These are phyloP conservation scores for Sciurus vulgaris DNA, from an alignment of 2,797 vertebrate species.

Conservation along the genomic window DNA sequence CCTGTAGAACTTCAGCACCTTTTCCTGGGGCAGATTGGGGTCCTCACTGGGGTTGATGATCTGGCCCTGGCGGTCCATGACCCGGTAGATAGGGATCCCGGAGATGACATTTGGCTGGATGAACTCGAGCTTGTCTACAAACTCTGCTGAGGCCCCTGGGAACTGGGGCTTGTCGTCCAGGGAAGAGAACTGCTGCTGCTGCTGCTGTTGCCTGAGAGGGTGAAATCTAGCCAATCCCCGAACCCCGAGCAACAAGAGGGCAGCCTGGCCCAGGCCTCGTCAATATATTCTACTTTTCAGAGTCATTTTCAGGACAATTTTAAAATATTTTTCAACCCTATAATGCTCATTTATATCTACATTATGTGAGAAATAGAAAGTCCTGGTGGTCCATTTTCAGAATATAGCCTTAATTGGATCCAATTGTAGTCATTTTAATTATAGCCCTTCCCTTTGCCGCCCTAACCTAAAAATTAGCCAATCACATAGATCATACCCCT, in stretches of 20 bases:
- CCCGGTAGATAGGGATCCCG: conserved; percentile 95
- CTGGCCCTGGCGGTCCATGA: conserved; percentile 97
- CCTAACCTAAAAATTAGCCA: too few species aligned
- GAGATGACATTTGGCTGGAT: conserved; percentile 97
- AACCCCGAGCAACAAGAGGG: too few species aligned
- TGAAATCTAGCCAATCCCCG: too few species aligned
- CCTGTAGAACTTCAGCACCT: conserved; percentile 95
- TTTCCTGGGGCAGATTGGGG: conserved; percentile 94
- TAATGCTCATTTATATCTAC: not conserved
- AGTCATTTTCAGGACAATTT: conserved; percentile 21
- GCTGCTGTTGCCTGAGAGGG: conserved; percentile 69
- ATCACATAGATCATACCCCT: too few species aligned
- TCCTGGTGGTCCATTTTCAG: too few species aligned
- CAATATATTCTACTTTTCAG: not conserved
- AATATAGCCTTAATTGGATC: too few species aligned
- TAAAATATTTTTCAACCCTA: not conserved
- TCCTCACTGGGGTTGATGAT: conserved; percentile 94
- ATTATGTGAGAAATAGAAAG: not conserved
- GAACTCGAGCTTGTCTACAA: conserved; percentile 94
- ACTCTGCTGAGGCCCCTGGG: conserved; percentile 95
- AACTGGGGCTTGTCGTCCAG: conserved; percentile 95
- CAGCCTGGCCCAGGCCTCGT: too few species aligned
- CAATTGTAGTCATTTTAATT: too few species aligned
- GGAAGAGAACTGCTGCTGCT: conserved; percentile 91
- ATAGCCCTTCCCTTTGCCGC: too few species aligned